Conservation (phyloP, 2,888 invertebrate species). For the Hyposoter dolosus region DNA sequence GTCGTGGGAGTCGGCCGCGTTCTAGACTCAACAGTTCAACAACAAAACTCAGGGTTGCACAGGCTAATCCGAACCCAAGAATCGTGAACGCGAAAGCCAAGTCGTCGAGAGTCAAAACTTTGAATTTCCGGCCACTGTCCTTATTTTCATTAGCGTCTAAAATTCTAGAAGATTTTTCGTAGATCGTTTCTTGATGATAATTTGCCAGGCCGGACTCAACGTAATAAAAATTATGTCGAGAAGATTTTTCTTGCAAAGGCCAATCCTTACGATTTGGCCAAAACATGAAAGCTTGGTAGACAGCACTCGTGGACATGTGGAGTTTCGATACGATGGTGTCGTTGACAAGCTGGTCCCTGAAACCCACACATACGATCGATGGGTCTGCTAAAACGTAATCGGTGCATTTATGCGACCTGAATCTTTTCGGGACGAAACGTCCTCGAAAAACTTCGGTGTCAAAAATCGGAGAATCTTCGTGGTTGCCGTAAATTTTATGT, state of each 20-base stretch:
- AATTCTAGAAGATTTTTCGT: too few relatives aligned
- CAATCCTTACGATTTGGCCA: conserved; percentile 33
- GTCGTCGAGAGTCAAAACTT: neutral
- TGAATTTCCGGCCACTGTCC: neutral
- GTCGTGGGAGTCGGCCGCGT: neutral
- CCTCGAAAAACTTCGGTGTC: neutral
- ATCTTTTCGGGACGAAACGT: neutral
- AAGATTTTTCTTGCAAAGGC: conserved; percentile 16
- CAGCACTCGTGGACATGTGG: neutral
- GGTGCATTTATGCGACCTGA: neutral
- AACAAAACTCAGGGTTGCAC: neutral
- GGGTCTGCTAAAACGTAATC: conserved; percentile 25
- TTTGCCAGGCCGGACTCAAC: neutral
- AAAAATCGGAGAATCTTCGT: neutral
- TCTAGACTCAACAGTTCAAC: conserved; percentile 10
- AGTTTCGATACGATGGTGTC: conserved; percentile 8
- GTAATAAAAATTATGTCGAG: neutral
- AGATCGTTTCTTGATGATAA: too few relatives aligned
- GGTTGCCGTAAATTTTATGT: conserved; percentile 4
- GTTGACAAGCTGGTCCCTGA: neutral
- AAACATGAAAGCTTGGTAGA: neutral
- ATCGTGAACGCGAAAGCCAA: conserved; percentile 37
- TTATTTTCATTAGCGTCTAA: conserved; percentile 5
- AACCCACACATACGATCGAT: conserved; percentile 5
- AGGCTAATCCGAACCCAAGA: conserved; percentile 31